Evolutionary conservation across 2,888 invertebrate species (phyloP), one percentile per base, ranked within the genome.

Genomic region (Anodontia alba): DNA sequence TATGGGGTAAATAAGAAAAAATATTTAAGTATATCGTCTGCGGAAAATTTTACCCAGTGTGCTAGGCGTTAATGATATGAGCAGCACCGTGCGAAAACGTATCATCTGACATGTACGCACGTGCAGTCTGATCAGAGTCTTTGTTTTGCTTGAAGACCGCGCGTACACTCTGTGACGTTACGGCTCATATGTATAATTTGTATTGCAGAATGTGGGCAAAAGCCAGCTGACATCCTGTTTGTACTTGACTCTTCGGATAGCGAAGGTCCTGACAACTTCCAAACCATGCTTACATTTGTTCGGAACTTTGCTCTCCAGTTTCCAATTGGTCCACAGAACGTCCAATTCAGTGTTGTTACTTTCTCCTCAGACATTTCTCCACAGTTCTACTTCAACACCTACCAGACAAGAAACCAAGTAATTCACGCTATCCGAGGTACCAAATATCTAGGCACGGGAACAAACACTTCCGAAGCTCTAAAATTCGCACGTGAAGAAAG

Each of bases 401-500:
- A 87, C 81, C 72, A 68, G n/a, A 81, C 69, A 8, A 74, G 83
- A 54, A 23, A 73, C 46, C 76, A 67, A 0, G 77, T 89, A 10
- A 73, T 87, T 0, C 67, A 76, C 15, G 90, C 90, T 12, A 88
- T 90, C 23, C 78, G 66, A 15, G 78, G 82, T 33, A 83, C 86
- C 12, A 12, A 71, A 0, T 89, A 87, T 46, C 80, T 85, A 29
- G 84, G 87, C 29, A 83, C 78, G n/a, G 86, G 86, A 29, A 90
- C 90, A n/a, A 89, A 89, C 76, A 90, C 90, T 7, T 85, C 83
- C 7, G 82, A 46, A 10, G 89, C 87, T 3, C 66, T 90, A 49
- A 69, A 80, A 7, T 76, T 82, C 46, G 86, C 87, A 15, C 82
- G 87, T 1, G 62, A 69, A 12, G 73, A 87, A 51, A 82, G 73